These are phyloP conservation scores for Misgurnus mizolepis DNA, from an alignment of 2,113 vertebrate species.

Conservation along the genomic window DNA sequence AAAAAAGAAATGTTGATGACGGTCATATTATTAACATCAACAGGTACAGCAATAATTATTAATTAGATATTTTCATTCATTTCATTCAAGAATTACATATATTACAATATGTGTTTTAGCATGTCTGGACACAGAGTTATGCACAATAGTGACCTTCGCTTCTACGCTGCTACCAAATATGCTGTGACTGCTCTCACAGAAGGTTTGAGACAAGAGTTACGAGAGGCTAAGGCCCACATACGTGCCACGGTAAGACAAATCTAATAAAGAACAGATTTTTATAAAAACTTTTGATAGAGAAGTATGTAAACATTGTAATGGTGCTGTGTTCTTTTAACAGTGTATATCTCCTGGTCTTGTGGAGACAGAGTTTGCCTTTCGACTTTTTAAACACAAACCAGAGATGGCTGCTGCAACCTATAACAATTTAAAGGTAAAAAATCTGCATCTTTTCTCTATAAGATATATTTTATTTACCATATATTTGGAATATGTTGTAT, in stretches of 20 bases:
- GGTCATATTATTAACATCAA: slow-evolving; percentile 90
- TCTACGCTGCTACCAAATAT: slow-evolving; percentile 86
- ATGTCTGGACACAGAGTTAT: slow-evolving; percentile 82
- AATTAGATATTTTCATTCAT: background rate
- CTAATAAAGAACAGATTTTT: too few relatives aligned
- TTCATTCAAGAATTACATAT: background rate
- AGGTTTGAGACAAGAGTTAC: slow-evolving; percentile 84
- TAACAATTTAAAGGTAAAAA: slow-evolving; percentile 76
- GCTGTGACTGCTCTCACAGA: slow-evolving; percentile 86
- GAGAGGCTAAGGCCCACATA: slow-evolving; percentile 82
- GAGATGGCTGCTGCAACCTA: slow-evolving; percentile 81
- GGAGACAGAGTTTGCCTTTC: slow-evolving; percentile 83
- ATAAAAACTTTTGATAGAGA: too few relatives aligned
- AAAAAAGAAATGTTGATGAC: slow-evolving; percentile 84
- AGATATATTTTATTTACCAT: too few relatives aligned
- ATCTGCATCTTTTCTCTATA: too few relatives aligned
- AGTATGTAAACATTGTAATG: too few relatives aligned
- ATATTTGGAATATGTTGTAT: background rate
- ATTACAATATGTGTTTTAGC: slow-evolving; percentile 63
- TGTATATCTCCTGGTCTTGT: slow-evolving; percentile 84
- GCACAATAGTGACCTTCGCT: slow-evolving; percentile 70
- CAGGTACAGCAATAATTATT: slow-evolving; percentile 70
- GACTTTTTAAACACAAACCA: slow-evolving; percentile 75
- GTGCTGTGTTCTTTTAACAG: slow-evolving; percentile 57
- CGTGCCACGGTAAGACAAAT: slow-evolving; percentile 79